Base-by-base conservation (phyloP, 2,888 invertebrate genomes). In the Lycaena phlaeas region DNA sequence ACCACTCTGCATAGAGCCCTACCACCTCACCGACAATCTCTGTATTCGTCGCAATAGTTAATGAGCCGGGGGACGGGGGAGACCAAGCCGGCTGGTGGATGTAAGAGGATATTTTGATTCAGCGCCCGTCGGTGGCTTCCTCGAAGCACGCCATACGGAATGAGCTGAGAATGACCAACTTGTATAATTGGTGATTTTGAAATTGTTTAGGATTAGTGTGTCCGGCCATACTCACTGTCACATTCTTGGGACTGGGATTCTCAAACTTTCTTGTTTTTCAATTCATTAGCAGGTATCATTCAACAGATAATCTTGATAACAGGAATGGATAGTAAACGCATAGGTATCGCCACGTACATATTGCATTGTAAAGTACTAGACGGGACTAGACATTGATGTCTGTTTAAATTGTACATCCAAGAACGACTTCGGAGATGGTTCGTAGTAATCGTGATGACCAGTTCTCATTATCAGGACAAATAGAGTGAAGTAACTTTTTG, bases 51-150 rank as follows among this genome's bases (percentile, higher is more conserved):
- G 3, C 5, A 4, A 4, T 25, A 14, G 15, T 49, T 43, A 45
- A 49, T 40, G 40, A 37, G 12, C 29, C 38, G 42, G 36, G 41
- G 45, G 44, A 46, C 14, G 27, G 25, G 43, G 41, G 4, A 29
- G 51, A 34, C 40, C 50, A 31, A 14, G 6, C 9, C 27, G 14
- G 14, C 4, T 50, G 55, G 55, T 41, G 17, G 15, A 18, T 52
- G 58, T 64, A 68, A 69, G 75, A 76, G 66, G 65, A 68, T 75
- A 75, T 81, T 79, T 72, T 67, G 66, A 81, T 81, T 74, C 81
- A 70, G 54, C 60, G 63, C 66, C 68, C 74, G 79, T 77, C 57
- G 56, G 50, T 49, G 43, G 70, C 74, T 81, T 81, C 81, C 78
- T 66, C 72, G 81, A 78, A 81, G 58, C 62, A 61, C 58, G 59